Conservation (phyloP, 1,140 invertebrate species). For the Forficula auricularia region DNA sequence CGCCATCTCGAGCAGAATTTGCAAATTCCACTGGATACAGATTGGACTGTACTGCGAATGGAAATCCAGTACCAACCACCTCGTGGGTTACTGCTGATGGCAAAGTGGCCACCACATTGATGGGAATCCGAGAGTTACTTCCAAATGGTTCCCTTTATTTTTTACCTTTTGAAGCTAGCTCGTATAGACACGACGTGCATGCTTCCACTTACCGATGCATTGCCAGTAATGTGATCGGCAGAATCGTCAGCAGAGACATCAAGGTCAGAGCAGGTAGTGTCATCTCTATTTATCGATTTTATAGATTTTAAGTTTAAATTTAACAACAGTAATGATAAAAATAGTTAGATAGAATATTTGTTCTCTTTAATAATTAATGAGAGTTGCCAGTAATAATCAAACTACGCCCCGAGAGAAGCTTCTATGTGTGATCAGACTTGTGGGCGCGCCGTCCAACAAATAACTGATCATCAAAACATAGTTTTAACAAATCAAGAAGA, state of each 20-base stretch:
- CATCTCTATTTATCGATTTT: no score
- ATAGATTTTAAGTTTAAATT: no score
- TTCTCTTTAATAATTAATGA: no score
- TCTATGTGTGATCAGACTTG: no score
- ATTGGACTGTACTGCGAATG: conserved; percentile 24
- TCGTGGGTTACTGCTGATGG: conserved; percentile 24
- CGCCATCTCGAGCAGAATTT: conserved; percentile 23
- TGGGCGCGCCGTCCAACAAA: no score
- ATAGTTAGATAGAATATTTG: no score
- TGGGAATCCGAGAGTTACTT: conserved; percentile 20
- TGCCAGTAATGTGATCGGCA: conserved; percentile 25
- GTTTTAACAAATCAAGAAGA: no score
- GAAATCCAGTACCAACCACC: conserved; percentile 21
- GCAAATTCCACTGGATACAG: conserved; percentile 22
- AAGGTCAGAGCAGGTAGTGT: conserved; percentile 11
- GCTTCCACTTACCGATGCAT: conserved; percentile 28
- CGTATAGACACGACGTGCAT: conserved; percentile 29
- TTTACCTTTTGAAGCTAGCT: conserved; percentile 25
- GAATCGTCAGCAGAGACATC: conserved; percentile 12
- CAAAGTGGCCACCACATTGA: conserved; percentile 18
- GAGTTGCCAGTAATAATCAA: no score
- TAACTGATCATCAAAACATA: no score
- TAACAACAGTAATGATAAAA: no score
- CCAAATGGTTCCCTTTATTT: conserved; percentile 28
- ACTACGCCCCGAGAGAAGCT: no score